Base-by-base conservation (phyloP, 2,113 vertebrate species). In the Psephotus haematonotus region DNA sequence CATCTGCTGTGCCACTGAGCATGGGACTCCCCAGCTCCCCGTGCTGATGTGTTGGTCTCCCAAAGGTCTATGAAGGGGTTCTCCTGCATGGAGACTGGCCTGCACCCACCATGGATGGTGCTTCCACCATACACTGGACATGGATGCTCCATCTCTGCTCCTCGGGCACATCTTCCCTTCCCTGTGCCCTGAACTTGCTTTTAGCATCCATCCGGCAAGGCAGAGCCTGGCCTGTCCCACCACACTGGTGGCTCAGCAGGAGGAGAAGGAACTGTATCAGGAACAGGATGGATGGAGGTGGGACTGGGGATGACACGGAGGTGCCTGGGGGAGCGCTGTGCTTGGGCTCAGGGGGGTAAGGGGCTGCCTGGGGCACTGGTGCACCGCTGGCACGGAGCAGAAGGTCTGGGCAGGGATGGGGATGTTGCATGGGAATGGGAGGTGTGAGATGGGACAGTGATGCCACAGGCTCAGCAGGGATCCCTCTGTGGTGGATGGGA, bases 391-490 rank as follows among this genome's bases (percentile, higher is more conserved):
- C 27, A 63, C 20, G 52, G 76, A 88, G 63, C 29, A 52, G 97
- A 92, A 95, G 84, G 97, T 96, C 28, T 35, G 70, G 29, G 68
- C 69, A 55, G 95, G 97, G 97, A 50, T 15, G 69, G 79, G 71
- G 84, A 88, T 1, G 71, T 69, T 2, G 75, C 41, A 20, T 16
- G 24, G 81, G 78, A 79, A 35, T 27, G 18, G 57, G 69, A 46
- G 31, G 23, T 5, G 35, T 2, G 37, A 23, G 50, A 64, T 3
- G 67, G 72, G 59, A 11, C 2, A 5, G 53, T 0, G 18, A 68
- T 72, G 74, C 63, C 13, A 9, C 6, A 25, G 47, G 62, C 17
- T 41, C 3, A 3, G 37, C 43, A 28, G 68, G 60, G 53, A 57
- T 11, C 43, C 22, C 15, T 43, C 62, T 9, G 17, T 2, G 9